phyloP scores from a whole-genome alignment of 2,797 vertebrate genomes.

The Falco peregrinus region DNA sequence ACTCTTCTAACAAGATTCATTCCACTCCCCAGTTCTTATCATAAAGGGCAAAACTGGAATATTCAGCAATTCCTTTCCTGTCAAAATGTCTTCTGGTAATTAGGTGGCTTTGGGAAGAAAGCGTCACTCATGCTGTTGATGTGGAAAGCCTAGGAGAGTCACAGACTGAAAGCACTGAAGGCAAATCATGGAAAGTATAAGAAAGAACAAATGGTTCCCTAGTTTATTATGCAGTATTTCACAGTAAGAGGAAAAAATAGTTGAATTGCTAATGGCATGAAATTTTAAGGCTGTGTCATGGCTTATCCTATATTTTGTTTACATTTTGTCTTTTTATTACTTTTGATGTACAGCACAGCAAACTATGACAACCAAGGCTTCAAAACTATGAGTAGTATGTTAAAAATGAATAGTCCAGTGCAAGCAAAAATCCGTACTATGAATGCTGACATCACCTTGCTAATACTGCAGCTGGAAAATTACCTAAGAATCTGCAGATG shows the following conservation, averaged over 20 bases:
- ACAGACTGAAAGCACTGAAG: background rate
- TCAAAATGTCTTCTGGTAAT: background rate
- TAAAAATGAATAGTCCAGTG: background rate
- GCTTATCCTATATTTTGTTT: background rate
- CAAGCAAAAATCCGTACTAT: background rate
- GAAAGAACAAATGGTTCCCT: background rate
- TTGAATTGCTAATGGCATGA: background rate
- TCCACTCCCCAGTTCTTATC: background rate
- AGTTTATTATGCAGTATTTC: background rate
- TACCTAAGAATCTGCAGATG: background rate
- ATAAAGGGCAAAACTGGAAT: conserved; percentile 2
- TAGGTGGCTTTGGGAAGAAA: conserved; percentile 1
- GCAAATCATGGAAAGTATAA: background rate
- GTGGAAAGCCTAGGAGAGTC: background rate
- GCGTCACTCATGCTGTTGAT: background rate
- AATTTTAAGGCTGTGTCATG: background rate
- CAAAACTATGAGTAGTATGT: background rate
- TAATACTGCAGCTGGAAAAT: background rate
- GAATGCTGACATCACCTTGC: background rate
- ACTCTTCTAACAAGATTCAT: background rate
- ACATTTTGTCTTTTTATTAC: background rate
- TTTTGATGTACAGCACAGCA: background rate
- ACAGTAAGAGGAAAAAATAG: background rate
- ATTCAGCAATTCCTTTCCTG: background rate
- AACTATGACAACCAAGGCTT: background rate